Percentiles rank a stretch among this genome's conserved stretches.
Evolutionary conservation across 2,797 vertebrate species (phyloP).

Genomic region (Melanotaenia pygmaea): DNA sequence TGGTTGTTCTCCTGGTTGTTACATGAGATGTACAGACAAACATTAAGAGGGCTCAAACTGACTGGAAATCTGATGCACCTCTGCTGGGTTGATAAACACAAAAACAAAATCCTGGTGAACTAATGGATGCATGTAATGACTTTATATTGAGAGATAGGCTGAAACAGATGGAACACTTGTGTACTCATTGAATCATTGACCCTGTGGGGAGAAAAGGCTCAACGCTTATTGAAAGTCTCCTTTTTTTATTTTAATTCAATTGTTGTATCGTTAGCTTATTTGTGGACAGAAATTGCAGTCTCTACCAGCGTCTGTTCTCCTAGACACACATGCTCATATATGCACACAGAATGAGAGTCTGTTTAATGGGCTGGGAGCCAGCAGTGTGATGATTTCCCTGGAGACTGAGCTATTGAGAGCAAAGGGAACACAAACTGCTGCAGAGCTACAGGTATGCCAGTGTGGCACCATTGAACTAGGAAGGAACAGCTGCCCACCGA

Average conservation of each 20-base stretch:
- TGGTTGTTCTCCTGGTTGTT: slow-evolving; percentile 57
- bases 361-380: slow-evolving; percentile 66
- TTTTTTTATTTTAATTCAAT: slow-evolving; percentile 68
- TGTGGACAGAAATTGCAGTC: slow-evolving; percentile 52
- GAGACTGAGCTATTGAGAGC: slow-evolving; percentile 61
- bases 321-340: slow-evolving; percentile 30
- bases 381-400: slow-evolving; percentile 72
- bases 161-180: slow-evolving; percentile 46
- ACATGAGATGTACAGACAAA: slow-evolving; percentile 59
- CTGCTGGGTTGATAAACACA: slow-evolving; percentile 21
- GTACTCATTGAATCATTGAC: slow-evolving; percentile 56
- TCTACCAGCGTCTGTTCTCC: slow-evolving; percentile 28
- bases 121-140: slow-evolving; percentile 50
- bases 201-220: slow-evolving; percentile 20
- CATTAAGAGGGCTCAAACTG: slow-evolving; percentile 25
- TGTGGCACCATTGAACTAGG: slow-evolving; percentile 57
- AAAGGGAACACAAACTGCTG: slow-evolving; percentile 61
- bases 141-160: slow-evolving; percentile 43
- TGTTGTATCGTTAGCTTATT: slow-evolving; percentile 72
- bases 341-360: slow-evolving; percentile 35
- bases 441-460: slow-evolving; percentile 76
- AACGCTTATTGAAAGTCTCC: slow-evolving; percentile 51
- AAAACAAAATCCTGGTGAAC: slow-evolving; percentile 20
- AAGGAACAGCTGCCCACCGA: slow-evolving; percentile 74
- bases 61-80: slow-evolving; percentile 42